Evolutionary conservation across 2,797 vertebrate genomes (phyloP).

Genomic region (Serranus cabrilla): DNA sequence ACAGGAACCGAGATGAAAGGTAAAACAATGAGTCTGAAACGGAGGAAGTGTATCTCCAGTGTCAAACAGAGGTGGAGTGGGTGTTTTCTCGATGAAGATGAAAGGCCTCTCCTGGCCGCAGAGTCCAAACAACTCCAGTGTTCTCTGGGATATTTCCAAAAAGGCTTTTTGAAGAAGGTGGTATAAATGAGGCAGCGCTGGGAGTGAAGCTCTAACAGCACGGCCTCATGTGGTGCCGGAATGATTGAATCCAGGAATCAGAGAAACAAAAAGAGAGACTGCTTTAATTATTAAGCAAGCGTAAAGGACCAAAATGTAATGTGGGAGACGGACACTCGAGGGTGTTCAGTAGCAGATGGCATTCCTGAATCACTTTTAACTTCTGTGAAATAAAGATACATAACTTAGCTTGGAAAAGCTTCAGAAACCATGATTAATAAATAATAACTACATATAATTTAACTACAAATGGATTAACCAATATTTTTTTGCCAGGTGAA

Average conservation of each 20-base stretch:
- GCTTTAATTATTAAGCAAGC: conserved; percentile 52
- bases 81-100: conserved; percentile 56
- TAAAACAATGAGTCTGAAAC: conserved; percentile 36
- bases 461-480: background rate
- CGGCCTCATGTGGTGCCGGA: conserved; percentile 9
- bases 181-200: conserved; percentile 40
- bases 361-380: background rate
- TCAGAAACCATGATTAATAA: background rate
- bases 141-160: conserved; percentile 61
- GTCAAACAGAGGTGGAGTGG: conserved; percentile 64
- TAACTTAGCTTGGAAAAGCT: background rate
- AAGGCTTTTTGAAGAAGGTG: conserved; percentile 55
- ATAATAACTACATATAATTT: background rate
- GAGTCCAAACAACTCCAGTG: conserved; percentile 41
- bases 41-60: conserved; percentile 27
- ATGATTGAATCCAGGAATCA: conserved; percentile 38
- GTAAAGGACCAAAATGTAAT: conserved; percentile 32
- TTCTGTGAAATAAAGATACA: background rate
- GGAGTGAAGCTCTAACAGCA: conserved; percentile 23
- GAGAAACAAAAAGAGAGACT: conserved; percentile 8
- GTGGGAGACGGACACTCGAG: background rate
- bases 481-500: too few species aligned
- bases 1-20: conserved; percentile 50
- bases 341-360: conserved; percentile 1
- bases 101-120: conserved; percentile 53